These are phyloP conservation scores for Bugulina stolonifera DNA, from an alignment of 2,888 invertebrate genomes.

Conservation along the genomic window DNA sequence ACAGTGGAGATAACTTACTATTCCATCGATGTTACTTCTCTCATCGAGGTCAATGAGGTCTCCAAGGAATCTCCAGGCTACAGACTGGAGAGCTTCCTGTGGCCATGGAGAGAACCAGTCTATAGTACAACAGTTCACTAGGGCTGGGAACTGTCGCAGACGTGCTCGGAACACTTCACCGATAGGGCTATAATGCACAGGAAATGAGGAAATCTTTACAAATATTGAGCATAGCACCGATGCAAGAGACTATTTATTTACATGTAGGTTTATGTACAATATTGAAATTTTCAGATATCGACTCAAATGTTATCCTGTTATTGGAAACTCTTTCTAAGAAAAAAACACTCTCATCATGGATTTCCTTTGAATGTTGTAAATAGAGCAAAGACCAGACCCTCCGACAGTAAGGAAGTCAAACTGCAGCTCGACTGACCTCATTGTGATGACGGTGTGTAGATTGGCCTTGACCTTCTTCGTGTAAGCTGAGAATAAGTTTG, in stretches of 20 bases:
- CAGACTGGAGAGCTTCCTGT: slow-evolving; percentile 63
- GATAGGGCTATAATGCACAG: slow-evolving; percentile 59
- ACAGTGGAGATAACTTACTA: slow-evolving; percentile 44
- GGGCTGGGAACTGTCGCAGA: slow-evolving; percentile 53
- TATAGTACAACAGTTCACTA: slow-evolving; percentile 54
- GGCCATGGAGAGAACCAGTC: slow-evolving; percentile 67
- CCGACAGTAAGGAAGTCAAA: too few relatives aligned
- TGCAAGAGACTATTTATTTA: too few relatives aligned
- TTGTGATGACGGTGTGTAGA: slow-evolving; percentile 53
- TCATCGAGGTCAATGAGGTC: slow-evolving; percentile 64
- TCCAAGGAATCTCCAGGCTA: slow-evolving; percentile 51
- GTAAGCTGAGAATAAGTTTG: slow-evolving; percentile 55
- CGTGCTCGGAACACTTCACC: slow-evolving; percentile 53
- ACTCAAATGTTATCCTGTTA: too few relatives aligned
- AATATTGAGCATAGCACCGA: too few relatives aligned
- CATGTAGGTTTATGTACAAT: too few relatives aligned
- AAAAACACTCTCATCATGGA: too few relatives aligned
- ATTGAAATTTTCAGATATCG: too few relatives aligned
- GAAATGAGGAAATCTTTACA: too few relatives aligned
- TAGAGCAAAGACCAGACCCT: too few relatives aligned
- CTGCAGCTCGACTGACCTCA: slow-evolving; percentile 57
- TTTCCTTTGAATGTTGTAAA: too few relatives aligned
- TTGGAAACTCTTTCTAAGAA: too few relatives aligned
- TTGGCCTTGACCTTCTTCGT: slow-evolving; percentile 52
- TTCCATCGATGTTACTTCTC: slow-evolving; percentile 56